Evolutionary conservation across 2,888 invertebrate species (phyloP).

Genomic region (Ischnus inquisitorius): DNA sequence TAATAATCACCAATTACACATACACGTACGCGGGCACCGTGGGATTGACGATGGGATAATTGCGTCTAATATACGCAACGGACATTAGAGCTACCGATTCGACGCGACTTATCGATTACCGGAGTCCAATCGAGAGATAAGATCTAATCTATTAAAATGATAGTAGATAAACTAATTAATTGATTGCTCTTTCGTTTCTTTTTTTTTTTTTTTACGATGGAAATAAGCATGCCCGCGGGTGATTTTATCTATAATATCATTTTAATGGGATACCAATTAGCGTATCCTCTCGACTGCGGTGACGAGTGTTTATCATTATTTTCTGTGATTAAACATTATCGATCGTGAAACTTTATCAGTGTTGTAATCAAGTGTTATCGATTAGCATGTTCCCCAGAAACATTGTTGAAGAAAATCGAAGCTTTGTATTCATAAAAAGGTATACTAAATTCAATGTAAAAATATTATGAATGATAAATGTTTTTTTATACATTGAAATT

Average conservation of each 20-base stretch:
- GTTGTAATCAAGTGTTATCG: too few species aligned
- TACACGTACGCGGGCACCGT: conserved; percentile 1
- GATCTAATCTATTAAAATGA: neutral
- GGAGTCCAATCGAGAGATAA: conserved; percentile 16
- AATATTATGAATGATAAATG: too few species aligned
- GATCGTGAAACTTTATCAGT: too few species aligned
- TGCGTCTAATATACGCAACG: conserved; percentile 9
- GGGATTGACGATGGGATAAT: conserved; percentile 30
- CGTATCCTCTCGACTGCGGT: neutral
- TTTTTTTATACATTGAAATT: too few species aligned
- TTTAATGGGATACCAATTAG: neutral
- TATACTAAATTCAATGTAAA: too few species aligned
- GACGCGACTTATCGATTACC: conserved; percentile 30
- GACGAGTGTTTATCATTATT: too few species aligned
- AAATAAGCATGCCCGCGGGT: neutral
- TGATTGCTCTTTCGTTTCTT: neutral
- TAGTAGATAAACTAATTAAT: conserved; percentile 17
- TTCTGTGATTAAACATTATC: too few species aligned
- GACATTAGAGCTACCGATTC: conserved; percentile 14
- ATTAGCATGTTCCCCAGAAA: too few species aligned
- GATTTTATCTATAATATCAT: neutral
- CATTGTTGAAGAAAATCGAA: too few species aligned
- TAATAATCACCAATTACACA: conserved; percentile 36
- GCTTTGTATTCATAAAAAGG: too few species aligned
- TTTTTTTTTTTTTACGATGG: neutral